phyloP scores from a whole-genome alignment of 2,797 vertebrate genomes.

The Momotus momota region DNA sequence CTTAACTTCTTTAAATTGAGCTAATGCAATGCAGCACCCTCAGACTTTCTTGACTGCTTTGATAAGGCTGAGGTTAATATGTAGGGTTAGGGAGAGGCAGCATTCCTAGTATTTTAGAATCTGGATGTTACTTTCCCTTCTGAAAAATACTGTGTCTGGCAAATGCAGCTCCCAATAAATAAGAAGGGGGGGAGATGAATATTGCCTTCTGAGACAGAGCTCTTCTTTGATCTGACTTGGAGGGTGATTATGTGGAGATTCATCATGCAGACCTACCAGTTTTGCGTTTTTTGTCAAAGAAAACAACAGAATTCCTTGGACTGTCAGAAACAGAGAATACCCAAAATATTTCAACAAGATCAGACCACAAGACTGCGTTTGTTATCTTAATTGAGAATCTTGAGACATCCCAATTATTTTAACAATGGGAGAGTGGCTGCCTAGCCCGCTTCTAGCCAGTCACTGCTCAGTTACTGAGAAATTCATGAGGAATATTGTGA shows the following conservation, averaged over 20 bases:
- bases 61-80: conserved; percentile 27
- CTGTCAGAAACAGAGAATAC: not conserved
- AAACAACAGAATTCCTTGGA: not conserved
- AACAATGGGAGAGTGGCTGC: conserved; percentile 1
- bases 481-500: not conserved
- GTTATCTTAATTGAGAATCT: conserved; percentile 28
- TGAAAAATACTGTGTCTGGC: conserved; percentile 49
- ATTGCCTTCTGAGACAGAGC: conserved; percentile 53
- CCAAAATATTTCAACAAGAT: conserved; percentile 42
- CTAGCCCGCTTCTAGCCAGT: not conserved
- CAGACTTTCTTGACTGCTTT: not conserved
- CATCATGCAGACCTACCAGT: not conserved
- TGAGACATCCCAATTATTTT: conserved; percentile 31
- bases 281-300: not conserved
- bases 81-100: not conserved
- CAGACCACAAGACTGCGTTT: not conserved
- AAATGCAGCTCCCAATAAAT: conserved; percentile 52
- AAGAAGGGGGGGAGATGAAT: conserved; percentile 14
- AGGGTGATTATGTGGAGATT: not conserved
- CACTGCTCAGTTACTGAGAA: conserved; percentile 3
- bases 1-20: conserved; percentile 33
- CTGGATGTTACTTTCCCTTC: not conserved
- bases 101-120: not conserved
- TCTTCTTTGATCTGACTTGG: conserved; percentile 14
- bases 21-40: not conserved